Base-by-base conservation (phyloP, 2,797 vertebrate genomes). In the Girardinus metallicus region DNA sequence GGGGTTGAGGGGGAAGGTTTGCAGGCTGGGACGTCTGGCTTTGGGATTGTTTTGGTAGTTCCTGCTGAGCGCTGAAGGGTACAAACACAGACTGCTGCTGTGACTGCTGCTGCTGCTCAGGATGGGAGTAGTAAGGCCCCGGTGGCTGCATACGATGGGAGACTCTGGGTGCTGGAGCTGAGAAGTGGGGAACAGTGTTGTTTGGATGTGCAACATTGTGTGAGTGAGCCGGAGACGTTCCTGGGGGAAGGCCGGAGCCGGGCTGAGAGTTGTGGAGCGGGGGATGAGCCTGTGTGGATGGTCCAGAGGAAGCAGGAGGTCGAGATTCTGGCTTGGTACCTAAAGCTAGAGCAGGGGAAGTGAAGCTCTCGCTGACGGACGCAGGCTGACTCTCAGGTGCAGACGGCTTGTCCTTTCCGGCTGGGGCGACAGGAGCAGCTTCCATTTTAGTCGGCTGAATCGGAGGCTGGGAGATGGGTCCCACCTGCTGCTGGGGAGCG, bases 131-230 rank as follows among this genome's bases (percentile, higher is more conserved):
- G 95, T 98, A 98, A 94, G 97, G 96, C 94, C 96, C 96, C 88
- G 97, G 94, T 92, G 97, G 97, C 94, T 98, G 98, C 97, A 99
- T 97, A 94, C 98, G 97, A 91, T 97, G 97, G 88, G 97, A 97
- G 92, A 97, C 96, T 92, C 97, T 96, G 89, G 97, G 96, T 15
- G 96, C 96, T 80, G 97, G 96, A 88, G 97, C 96, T 87, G 97
- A 95, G 94, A 98, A 97, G 85, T 98, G 98, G 96, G 98, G 97
- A 95, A 98, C 95, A 88, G 97, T 97, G 96, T 94, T 96, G 95
- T 96, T 97, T 95, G 94, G 95, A 89, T 97, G 97, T 92, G 97
- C 95, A 92, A 97, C 95, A 81, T 97, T 92, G 91, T 95, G 93
- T 79, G 95, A 90, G 83, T 95, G 94, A 93, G 94, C 87, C 62